These are phyloP conservation scores for Caenorhabditis afra DNA, from an alignment of 2,888 invertebrate species.

Conservation along the genomic window DNA sequence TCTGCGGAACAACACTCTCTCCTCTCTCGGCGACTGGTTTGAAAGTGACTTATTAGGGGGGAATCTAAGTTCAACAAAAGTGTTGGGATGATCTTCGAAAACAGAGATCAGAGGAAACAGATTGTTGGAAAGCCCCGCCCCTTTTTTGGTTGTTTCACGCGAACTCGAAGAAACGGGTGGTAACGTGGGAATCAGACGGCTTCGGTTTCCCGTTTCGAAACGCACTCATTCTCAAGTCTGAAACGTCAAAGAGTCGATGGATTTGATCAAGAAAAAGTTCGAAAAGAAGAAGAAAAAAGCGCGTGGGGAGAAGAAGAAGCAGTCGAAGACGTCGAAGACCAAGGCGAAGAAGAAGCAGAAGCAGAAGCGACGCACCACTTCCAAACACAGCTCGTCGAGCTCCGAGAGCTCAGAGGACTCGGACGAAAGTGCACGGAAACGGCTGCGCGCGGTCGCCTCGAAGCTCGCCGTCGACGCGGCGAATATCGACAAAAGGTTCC, in stretches of 20 bases:
- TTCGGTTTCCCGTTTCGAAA: too few species aligned
- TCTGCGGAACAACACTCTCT: too few species aligned
- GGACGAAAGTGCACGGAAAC: slow-evolving; percentile 21
- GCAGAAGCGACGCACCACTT: slow-evolving; percentile 1
- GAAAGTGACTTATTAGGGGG: too few species aligned
- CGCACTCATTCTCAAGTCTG: too few species aligned
- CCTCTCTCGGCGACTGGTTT: too few species aligned
- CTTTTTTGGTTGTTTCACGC: too few species aligned
- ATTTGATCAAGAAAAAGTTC: slow-evolving; percentile 52
- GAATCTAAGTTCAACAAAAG: too few species aligned
- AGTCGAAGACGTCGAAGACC: not conserved
- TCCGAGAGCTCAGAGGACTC: slow-evolving; percentile 15
- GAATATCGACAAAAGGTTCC: slow-evolving; percentile 39
- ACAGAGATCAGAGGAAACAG: too few species aligned
- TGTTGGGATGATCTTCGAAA: too few species aligned
- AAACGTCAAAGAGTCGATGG: slow-evolving; percentile 10
- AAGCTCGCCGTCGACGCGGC: slow-evolving; percentile 36
- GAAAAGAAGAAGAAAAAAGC: slow-evolving; percentile 40
- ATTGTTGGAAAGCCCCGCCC: too few species aligned
- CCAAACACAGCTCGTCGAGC: slow-evolving; percentile 23
- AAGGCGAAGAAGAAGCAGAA: slow-evolving; percentile 28
- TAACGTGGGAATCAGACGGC: too few species aligned
- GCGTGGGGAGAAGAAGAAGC: slow-evolving; percentile 5
- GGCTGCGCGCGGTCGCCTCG: slow-evolving; percentile 18
- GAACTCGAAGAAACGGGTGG: too few species aligned